Conservation (phyloP, 1,140 invertebrate species). For the Diorhabda carinulata region DNA sequence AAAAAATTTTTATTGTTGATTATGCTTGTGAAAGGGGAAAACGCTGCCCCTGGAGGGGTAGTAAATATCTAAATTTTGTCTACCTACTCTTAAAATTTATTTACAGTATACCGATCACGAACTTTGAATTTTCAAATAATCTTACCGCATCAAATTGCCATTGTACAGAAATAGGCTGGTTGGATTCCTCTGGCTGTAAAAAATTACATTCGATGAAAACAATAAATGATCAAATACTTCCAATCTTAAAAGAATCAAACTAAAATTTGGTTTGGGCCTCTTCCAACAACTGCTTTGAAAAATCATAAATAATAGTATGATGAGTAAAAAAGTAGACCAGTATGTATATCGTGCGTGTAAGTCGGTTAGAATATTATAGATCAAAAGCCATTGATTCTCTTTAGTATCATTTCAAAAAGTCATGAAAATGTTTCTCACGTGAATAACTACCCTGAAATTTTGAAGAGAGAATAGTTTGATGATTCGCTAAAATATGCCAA, state of each 20-base stretch:
- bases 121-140: slow-evolving; percentile 5
- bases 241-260: neutral
- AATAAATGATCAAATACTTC: neutral
- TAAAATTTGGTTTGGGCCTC: slow-evolving; percentile 2
- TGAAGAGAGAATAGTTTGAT: too few relatives aligned
- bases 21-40: neutral
- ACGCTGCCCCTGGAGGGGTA: slow-evolving; percentile 1
- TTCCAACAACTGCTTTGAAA: slow-evolving; percentile 1
- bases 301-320: slow-evolving; percentile 1
- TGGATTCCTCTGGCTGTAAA: slow-evolving; percentile 18
- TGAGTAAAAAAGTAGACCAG: slow-evolving; percentile 1
- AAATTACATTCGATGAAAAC: slow-evolving; percentile 16
- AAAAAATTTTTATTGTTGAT: neutral
- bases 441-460: too few relatives aligned
- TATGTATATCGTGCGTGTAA: neutral
- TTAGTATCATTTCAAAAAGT: too few relatives aligned
- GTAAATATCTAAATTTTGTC: neutral
- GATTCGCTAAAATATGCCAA: too few relatives aligned
- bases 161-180: slow-evolving; percentile 13
- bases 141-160: slow-evolving; percentile 23
- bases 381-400: too few relatives aligned
- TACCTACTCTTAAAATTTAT: neutral
- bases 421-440: too few relatives aligned
- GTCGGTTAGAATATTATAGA: neutral
- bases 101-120: neutral